Conservation (phyloP, 2,888 invertebrate species). For the Drosophila nr. perissopoda region DNA sequence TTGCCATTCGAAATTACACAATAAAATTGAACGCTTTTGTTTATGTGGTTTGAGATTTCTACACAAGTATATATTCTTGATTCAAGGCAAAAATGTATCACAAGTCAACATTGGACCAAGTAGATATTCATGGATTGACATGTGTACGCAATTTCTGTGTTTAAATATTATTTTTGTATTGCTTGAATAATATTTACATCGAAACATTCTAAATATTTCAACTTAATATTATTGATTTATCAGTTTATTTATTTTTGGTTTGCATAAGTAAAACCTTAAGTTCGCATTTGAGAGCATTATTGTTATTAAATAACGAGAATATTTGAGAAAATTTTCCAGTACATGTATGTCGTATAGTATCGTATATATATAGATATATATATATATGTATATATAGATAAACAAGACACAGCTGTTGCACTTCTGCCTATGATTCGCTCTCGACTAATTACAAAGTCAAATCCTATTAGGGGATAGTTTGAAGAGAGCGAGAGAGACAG, state of each 20-base stretch:
- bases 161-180: not conserved
- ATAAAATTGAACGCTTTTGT: not conserved
- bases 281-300: not conserved
- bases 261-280: not conserved
- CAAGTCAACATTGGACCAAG: not conserved
- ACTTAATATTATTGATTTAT: not conserved
- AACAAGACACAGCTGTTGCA: conserved; percentile 2
- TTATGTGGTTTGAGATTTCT: not conserved
- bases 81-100: not conserved
- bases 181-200: not conserved
- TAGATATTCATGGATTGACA: not conserved
- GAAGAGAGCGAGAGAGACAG: not conserved
- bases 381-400: not conserved
- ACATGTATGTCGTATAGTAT: not conserved
- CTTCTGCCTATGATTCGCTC: conserved; percentile 14
- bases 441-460: conserved; percentile 62
- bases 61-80: not conserved
- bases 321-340: not conserved
- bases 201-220: not conserved
- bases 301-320: not conserved
- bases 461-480: conserved; percentile 39
- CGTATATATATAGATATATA: not conserved
- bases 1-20: not conserved
- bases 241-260: not conserved
- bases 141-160: not conserved